Conservation (phyloP, 53 echinoderm and acorn worm species). For the Echinarachnius parma region DNA sequence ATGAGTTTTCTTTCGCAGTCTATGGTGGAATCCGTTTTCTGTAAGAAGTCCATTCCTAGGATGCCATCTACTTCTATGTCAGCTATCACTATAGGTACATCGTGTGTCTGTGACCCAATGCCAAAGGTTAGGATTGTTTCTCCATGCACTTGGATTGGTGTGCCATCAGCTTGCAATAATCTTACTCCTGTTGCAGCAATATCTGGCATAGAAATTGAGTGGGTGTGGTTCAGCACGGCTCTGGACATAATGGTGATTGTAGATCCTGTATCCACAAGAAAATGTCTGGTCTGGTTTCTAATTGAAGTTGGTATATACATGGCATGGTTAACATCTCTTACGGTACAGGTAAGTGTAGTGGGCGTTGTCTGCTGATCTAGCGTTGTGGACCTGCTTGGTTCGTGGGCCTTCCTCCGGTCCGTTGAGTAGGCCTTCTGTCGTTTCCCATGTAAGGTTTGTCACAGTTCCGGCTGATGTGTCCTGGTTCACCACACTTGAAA, state of each 20-base stretch:
- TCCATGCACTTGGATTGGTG: slow-evolving; percentile 10
- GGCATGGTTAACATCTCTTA: background rate
- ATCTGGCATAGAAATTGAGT: background rate
- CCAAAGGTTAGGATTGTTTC: background rate
- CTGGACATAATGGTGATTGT: slow-evolving; percentile 1
- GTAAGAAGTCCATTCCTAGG: slow-evolving; percentile 56
- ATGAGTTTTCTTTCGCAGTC: background rate
- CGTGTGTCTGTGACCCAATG: background rate
- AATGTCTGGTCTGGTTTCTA: background rate
- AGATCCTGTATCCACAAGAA: slow-evolving; percentile 10
- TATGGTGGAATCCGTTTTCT: background rate
- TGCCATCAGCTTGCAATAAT: slow-evolving; percentile 14
- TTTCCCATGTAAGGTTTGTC: slow-evolving; percentile 1
- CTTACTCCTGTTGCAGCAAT: background rate
- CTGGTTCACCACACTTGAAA: slow-evolving; percentile 10
- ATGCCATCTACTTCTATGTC: slow-evolving; percentile 57
- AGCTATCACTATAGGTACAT: slow-evolving; percentile 21
- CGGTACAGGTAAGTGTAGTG: background rate
- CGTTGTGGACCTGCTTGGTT: background rate
- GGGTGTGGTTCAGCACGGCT: background rate
- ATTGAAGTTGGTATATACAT: background rate
- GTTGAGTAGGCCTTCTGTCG: slow-evolving; percentile 4
- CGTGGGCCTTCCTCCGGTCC: slow-evolving; percentile 12
- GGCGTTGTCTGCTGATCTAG: background rate
- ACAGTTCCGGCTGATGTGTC: background rate